Evolutionary conservation across 2,113 vertebrate genomes (phyloP).

Genomic region (Bos javanicus): DNA sequence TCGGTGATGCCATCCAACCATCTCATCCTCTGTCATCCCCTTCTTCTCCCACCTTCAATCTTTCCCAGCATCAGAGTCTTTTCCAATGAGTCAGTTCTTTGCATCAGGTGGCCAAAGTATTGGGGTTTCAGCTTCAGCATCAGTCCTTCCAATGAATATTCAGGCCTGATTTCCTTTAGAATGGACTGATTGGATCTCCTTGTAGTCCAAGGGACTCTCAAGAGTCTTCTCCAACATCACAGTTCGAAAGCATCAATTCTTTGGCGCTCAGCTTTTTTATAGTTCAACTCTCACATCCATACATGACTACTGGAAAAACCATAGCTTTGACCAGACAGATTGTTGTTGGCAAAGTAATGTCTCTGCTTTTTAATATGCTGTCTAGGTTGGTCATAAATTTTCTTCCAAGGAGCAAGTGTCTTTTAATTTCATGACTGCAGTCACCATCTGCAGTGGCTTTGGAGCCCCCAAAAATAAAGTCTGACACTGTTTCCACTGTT

Average conservation of each 20-base stretch:
- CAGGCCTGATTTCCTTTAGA: neutral
- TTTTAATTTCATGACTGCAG: neutral
- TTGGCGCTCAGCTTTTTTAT: neutral
- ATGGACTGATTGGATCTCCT: neutral
- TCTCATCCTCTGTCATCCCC: neutral
- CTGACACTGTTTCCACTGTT: neutral
- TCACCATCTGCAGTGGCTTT: neutral
- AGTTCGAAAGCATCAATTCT: neutral
- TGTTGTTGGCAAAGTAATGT: neutral
- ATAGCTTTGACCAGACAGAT: neutral
- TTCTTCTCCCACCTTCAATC: neutral
- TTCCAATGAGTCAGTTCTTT: neutral
- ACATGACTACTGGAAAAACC: neutral
- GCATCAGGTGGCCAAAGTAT: neutral
- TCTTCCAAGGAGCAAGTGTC: neutral
- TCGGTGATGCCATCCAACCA: neutral
- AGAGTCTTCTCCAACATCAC: neutral
- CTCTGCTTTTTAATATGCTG: neutral
- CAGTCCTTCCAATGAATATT: neutral
- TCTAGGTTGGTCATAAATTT: neutral
- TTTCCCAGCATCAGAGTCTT: neutral
- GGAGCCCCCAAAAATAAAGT: neutral
- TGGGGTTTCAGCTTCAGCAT: neutral
- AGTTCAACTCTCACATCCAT: neutral
- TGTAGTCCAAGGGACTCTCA: neutral